Percentiles rank a stretch among this genome's conserved stretches.
Conservation (phyloP, 2,113 vertebrate species). For the Myotis yumanensis region DNA sequence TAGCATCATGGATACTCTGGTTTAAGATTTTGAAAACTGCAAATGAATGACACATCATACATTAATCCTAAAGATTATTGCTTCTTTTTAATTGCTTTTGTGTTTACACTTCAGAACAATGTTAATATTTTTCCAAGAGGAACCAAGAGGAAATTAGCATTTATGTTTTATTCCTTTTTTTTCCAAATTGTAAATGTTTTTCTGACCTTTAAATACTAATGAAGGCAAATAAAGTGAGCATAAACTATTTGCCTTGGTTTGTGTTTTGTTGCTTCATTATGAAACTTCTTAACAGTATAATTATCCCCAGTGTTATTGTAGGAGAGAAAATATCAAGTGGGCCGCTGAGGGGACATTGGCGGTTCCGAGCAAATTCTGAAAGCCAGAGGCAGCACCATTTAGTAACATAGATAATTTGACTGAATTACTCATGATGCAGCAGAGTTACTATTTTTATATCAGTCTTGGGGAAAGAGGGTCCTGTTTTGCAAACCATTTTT, state of each 20-base stretch:
- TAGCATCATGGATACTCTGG: not conserved
- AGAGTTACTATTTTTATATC: slow-evolving; percentile 51
- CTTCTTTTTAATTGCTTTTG: slow-evolving; percentile 2
- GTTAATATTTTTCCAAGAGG: not conserved
- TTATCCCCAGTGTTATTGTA: slow-evolving; percentile 78
- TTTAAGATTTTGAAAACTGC: not conserved
- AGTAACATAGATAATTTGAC: slow-evolving; percentile 75
- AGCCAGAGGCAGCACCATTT: not conserved
- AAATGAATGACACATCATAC: not conserved
- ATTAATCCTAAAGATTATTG: slow-evolving; percentile 17
- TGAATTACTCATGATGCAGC: slow-evolving; percentile 58
- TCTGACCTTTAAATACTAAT: slow-evolving; percentile 81
- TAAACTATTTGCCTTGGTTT: slow-evolving; percentile 80
- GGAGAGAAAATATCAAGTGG: slow-evolving; percentile 69
- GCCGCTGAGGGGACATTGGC: slow-evolving; percentile 48
- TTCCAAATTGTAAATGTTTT: slow-evolving; percentile 71
- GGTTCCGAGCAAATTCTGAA: slow-evolving; percentile 73
- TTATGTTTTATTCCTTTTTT: slow-evolving; percentile 47
- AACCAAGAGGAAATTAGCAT: not conserved
- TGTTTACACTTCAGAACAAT: slow-evolving; percentile 11
- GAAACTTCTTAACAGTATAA: slow-evolving; percentile 78
- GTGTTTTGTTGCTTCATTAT: slow-evolving; percentile 74
- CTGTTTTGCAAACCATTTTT: not conserved
- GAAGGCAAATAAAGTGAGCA: slow-evolving; percentile 75
- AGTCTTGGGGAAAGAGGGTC: slow-evolving; percentile 48